phyloP scores from a whole-genome alignment of 2,113 vertebrate species.

The Takifugu flavidus region DNA sequence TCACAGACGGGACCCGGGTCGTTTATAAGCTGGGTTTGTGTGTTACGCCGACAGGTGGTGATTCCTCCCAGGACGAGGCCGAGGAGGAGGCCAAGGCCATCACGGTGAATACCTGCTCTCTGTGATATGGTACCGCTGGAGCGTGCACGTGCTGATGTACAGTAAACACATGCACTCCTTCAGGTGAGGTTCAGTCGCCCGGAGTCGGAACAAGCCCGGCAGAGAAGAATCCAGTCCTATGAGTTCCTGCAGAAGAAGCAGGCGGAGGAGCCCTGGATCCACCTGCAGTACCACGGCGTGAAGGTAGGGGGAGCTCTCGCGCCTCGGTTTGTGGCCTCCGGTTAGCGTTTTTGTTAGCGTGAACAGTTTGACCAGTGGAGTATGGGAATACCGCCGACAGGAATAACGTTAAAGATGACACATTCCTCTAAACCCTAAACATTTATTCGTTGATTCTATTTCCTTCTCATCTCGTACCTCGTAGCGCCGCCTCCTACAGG shows the following conservation, averaged over 20 bases:
- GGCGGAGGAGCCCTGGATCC: constrained; percentile 93
- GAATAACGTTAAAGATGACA: too few species aligned
- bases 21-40: too few species aligned
- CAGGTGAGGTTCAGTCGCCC: constrained; percentile 95
- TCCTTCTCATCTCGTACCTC: too few species aligned
- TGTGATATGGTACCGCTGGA: too few species aligned
- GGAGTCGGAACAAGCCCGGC: constrained; percentile 91
- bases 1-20: too few species aligned
- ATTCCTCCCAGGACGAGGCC: constrained; percentile 95
- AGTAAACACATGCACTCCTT: background rate
- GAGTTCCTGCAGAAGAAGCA: constrained; percentile 98
- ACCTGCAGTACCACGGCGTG: constrained; percentile 85
- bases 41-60: constrained; percentile 79
- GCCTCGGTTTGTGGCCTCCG: too few species aligned
- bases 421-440: too few species aligned
- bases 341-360: too few species aligned
- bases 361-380: too few species aligned
- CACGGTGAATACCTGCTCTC: constrained; percentile 78
- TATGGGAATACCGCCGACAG: too few species aligned
- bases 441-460: too few species aligned
- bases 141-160: background rate
- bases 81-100: constrained; percentile 96
- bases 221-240: constrained; percentile 91
- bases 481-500: too few species aligned
- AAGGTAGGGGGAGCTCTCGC: constrained; percentile 68